These are phyloP conservation scores for Formica aserva DNA, from an alignment of 2,888 invertebrate genomes.

Conservation along the genomic window DNA sequence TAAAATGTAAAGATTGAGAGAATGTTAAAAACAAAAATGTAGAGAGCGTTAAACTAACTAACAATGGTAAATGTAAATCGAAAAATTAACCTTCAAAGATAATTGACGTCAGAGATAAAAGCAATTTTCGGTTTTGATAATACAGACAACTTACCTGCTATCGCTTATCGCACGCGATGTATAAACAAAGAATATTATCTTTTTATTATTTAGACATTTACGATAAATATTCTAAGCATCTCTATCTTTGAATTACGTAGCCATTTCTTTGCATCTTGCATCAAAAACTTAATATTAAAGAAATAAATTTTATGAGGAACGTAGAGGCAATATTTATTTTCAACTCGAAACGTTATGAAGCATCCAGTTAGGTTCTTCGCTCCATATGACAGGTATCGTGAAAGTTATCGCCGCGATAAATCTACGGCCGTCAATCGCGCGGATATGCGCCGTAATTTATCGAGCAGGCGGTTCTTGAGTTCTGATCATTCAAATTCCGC, in stretches of 20 bases:
- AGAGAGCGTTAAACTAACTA: background rate
- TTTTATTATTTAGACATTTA: background rate
- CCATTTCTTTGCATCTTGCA: background rate
- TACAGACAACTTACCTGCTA: background rate
- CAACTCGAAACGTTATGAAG: conserved; percentile 43
- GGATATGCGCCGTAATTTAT: conserved; percentile 61
- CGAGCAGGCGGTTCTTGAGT: conserved; percentile 45
- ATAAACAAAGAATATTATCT: background rate
- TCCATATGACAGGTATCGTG: conserved; percentile 23
- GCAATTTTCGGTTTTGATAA: background rate
- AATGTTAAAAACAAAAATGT: background rate
- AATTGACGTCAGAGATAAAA: conserved; percentile 16
- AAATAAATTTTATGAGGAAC: background rate
- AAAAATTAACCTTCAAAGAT: conserved; percentile 23
- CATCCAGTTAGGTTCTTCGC: conserved; percentile 36
- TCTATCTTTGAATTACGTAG: background rate
- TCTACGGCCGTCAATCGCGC: conserved; percentile 63
- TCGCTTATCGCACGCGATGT: background rate
- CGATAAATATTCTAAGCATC: background rate
- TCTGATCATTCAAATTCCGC: conserved; percentile 15
- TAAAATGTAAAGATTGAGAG: background rate
- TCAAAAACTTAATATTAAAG: background rate
- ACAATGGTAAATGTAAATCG: conserved; percentile 2
- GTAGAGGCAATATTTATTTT: conserved; percentile 10
- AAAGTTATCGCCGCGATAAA: conserved; percentile 66